A percentile compares a stretch with the other conserved stretches of the same genome.
phyloP scores from a whole-genome alignment of 64 coral and sea anemone genomes.

The Trachythela sp. region DNA sequence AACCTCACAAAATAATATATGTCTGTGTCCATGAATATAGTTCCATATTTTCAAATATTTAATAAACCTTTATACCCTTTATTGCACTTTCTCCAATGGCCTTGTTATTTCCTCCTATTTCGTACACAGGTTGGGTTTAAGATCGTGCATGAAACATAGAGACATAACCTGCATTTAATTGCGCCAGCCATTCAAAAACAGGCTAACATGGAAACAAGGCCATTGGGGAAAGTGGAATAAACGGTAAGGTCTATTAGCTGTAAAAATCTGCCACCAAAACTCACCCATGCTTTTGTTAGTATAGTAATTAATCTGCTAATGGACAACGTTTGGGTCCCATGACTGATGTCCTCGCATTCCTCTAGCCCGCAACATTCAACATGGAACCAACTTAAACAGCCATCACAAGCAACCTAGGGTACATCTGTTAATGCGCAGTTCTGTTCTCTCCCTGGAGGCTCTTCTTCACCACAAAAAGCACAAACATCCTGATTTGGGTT shows the following conservation, averaged over 20 bases:
- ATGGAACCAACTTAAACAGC: constrained; percentile 3
- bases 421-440: background rate
- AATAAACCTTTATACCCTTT: too few relatives aligned
- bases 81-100: too few relatives aligned
- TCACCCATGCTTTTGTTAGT: background rate
- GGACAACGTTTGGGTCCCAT: background rate
- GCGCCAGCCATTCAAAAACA: too few relatives aligned
- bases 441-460: background rate
- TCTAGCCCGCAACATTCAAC: background rate
- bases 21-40: too few relatives aligned
- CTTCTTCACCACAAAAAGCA: background rate
- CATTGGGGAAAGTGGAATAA: background rate
- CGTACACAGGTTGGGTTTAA: too few relatives aligned
- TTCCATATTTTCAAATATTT: too few relatives aligned
- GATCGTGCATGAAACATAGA: too few relatives aligned
- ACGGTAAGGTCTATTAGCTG: background rate
- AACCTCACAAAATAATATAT: too few relatives aligned
- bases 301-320: background rate
- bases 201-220: too few relatives aligned
- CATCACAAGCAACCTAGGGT: background rate
- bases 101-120: too few relatives aligned
- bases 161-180: too few relatives aligned
- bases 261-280: background rate
- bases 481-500: background rate
- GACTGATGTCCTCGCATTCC: background rate